Evolutionary conservation across 2,797 vertebrate genomes (phyloP).

Genomic region (Hydrolagus colliei): DNA sequence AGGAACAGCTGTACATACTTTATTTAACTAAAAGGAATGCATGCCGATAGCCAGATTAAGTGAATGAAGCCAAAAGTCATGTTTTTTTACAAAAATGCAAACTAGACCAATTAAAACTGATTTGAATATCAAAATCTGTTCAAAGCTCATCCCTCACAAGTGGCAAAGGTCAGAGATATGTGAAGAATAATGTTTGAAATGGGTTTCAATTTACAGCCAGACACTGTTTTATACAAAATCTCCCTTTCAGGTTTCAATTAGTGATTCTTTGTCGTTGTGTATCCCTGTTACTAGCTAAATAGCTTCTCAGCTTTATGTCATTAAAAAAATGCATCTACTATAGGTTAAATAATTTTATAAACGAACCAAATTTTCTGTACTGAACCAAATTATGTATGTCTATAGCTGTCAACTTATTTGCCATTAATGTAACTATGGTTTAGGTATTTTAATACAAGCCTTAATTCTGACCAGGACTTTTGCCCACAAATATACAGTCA

Average conservation of each 20-base stretch:
- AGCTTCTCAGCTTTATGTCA: neutral
- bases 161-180: slow-evolving; percentile 5
- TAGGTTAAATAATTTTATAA: neutral
- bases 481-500: too few relatives aligned
- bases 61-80: neutral
- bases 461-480: neutral
- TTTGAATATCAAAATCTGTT: slow-evolving; percentile 2
- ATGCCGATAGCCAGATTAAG: too few relatives aligned
- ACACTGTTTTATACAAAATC: neutral
- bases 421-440: neutral
- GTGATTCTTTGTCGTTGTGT: neutral
- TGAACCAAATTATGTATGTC: neutral
- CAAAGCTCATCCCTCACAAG: neutral
- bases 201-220: neutral
- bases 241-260: neutral
- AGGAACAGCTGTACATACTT: neutral
- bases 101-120: neutral
- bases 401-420: neutral
- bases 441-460: neutral
- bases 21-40: neutral
- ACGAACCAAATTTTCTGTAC: neutral
- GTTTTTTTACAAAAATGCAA: neutral
- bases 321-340: neutral
- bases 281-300: neutral
- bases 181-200: slow-evolving; percentile 11